Evolutionary conservation across 2,888 invertebrate species (phyloP).

Genomic region (Lissonota sp.): DNA sequence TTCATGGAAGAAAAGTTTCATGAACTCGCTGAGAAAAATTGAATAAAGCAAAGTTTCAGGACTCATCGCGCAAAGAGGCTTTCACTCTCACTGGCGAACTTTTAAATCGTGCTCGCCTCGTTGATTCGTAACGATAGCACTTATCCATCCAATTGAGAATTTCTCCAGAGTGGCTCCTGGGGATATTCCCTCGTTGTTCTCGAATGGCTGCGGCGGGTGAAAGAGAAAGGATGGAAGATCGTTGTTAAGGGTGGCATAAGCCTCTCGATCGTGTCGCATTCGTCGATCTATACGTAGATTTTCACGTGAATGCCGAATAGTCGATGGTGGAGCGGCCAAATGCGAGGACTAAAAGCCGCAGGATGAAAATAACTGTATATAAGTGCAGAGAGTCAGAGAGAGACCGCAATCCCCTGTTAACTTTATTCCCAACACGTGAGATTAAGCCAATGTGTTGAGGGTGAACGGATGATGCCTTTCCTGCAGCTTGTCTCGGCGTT

Average conservation of each 20-base stretch:
- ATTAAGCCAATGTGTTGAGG: conserved; percentile 70
- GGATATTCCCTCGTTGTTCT: conserved; percentile 18
- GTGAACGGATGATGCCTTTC: conserved; percentile 43
- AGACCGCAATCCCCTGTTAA: conserved; percentile 68
- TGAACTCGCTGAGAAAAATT: conserved; percentile 40
- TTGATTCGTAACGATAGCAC: conserved; percentile 63
- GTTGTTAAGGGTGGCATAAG: conserved; percentile 11
- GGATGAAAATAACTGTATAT: conserved; percentile 40
- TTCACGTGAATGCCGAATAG: conserved; percentile 1
- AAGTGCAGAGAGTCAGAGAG: neutral
- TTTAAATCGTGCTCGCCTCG: conserved; percentile 59
- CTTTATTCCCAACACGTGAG: conserved; percentile 78
- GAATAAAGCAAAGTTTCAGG: conserved; percentile 32
- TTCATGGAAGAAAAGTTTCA: conserved; percentile 19
- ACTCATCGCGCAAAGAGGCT: conserved; percentile 29
- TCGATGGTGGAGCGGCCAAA: conserved; percentile 5
- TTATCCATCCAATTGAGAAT: conserved; percentile 62
- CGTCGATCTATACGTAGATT: conserved; percentile 31
- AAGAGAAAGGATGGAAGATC: conserved; percentile 9
- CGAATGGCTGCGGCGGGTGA: conserved; percentile 12
- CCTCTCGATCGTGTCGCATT: conserved; percentile 45
- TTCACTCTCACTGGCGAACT: conserved; percentile 34
- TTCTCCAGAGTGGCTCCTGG: conserved; percentile 40
- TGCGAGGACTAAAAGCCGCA: conserved; percentile 16
- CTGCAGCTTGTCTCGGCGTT: conserved; percentile 37